These are phyloP conservation scores for Amphiura filiformis DNA, from an alignment of 35 echinoderm and acorn worm species.

Conservation along the genomic window DNA sequence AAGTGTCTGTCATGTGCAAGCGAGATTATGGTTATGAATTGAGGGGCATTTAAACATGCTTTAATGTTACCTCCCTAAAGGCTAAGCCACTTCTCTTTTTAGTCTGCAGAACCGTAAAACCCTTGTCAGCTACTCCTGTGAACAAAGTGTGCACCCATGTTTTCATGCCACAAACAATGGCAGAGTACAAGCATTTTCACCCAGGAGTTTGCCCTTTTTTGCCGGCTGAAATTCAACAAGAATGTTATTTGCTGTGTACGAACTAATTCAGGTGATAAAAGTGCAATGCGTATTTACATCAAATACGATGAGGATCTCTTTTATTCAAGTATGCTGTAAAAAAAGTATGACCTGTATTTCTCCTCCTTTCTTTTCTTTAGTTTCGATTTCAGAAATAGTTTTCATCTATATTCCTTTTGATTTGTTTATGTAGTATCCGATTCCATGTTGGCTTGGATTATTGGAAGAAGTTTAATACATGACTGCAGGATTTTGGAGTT, in stretches of 20 bases:
- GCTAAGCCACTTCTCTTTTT: not conserved
- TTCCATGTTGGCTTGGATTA: no score
- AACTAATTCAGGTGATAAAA: not conserved
- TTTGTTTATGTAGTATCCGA: not conserved
- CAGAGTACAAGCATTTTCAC: not conserved
- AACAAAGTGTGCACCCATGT: not conserved
- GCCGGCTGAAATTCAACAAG: constrained; percentile 4
- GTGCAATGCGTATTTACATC: not conserved
- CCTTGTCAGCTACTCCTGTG: not conserved
- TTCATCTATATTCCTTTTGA: not conserved
- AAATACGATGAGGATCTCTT: not conserved
- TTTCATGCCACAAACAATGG: not conserved
- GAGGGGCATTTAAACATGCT: not conserved
- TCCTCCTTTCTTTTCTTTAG: not conserved
- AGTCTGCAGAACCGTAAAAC: not conserved
- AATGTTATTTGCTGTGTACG: not conserved
- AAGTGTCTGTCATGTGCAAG: not conserved
- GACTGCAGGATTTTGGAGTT: no score
- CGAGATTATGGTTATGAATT: not conserved
- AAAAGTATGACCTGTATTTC: not conserved
- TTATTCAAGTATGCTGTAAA: not conserved
- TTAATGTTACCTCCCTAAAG: constrained; percentile 2
- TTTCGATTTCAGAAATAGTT: not conserved
- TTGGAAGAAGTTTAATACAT: no score
- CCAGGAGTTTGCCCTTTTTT: not conserved